Conservation (phyloP, 2,113 vertebrate species). For the Nibea albiflora region DNA sequence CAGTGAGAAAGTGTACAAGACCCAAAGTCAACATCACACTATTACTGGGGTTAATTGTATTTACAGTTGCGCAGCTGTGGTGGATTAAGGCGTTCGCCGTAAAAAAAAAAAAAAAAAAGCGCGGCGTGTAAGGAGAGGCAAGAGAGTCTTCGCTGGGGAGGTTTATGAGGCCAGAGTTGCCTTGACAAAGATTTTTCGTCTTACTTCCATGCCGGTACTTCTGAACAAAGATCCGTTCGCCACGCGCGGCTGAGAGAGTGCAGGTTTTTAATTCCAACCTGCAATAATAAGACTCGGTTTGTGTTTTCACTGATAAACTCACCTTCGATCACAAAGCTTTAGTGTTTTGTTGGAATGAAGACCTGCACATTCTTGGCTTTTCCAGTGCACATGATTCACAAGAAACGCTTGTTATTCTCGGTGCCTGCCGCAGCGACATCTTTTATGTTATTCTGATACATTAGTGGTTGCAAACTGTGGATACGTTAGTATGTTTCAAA, state of each 20-base stretch:
- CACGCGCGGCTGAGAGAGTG: not conserved
- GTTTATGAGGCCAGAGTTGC: conserved; percentile 1
- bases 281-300: not conserved
- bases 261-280: not conserved
- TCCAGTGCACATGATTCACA: not conserved
- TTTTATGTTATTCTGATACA: conserved; percentile 5
- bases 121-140: conserved; percentile 15
- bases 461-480: not conserved
- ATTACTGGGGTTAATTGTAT: conserved; percentile 73
- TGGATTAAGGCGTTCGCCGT: conserved; percentile 54
- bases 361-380: conserved; percentile 2
- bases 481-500: conserved; percentile 5
- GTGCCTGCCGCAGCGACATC: not conserved
- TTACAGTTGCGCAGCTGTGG: conserved; percentile 75
- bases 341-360: not conserved
- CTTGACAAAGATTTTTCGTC: conserved; percentile 7
- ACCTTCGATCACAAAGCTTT: not conserved
- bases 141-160: not conserved
- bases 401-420: not conserved
- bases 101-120: too few relatives aligned
- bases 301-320: not conserved
- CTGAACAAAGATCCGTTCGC: not conserved
- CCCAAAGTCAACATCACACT: conserved; percentile 74
- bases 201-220: not conserved
- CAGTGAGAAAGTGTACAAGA: conserved; percentile 65